Evolutionary conservation across 92 coral and sea anemone genomes (phyloP).

Genomic region (Epizoanthus stellaris): DNA sequence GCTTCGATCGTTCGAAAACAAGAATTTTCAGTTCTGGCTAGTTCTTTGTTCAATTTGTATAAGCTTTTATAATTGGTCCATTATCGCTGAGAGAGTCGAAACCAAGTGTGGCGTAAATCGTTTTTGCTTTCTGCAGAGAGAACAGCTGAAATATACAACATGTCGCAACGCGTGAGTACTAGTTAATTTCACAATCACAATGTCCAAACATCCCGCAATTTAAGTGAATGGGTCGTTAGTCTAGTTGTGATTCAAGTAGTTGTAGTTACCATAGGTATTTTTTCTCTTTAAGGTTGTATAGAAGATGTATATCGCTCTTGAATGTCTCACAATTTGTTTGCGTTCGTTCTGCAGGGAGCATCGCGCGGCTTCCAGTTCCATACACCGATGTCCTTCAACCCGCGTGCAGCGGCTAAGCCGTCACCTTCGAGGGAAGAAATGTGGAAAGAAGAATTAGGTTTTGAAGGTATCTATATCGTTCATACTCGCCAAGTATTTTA

Average conservation of each 20-base stretch:
- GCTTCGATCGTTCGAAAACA: slow-evolving; percentile 39
- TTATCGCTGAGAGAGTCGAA: neutral
- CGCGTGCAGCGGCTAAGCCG: slow-evolving; percentile 76
- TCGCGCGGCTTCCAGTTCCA: slow-evolving; percentile 64
- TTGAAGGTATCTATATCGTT: slow-evolving; percentile 67
- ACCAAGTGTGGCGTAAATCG: neutral
- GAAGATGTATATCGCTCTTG: neutral
- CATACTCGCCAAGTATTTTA: neutral
- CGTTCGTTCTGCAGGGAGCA: slow-evolving; percentile 29
- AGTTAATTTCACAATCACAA: neutral
- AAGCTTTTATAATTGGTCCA: neutral
- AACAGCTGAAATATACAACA: neutral
- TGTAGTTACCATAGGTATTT: too few species aligned
- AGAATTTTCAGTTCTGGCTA: neutral
- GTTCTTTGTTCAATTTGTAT: neutral
- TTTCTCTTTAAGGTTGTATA: neutral
- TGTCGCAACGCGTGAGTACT: slow-evolving; percentile 39
- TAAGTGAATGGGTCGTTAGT: neutral
- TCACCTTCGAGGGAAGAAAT: slow-evolving; percentile 94
- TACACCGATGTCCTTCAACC: slow-evolving; percentile 89
- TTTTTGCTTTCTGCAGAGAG: neutral
- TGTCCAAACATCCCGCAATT: neutral
- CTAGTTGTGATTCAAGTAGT: neutral
- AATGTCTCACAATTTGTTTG: neutral
- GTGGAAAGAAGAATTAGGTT: slow-evolving; percentile 86